Evolutionary conservation across 2,888 invertebrate genomes (phyloP).

Genomic region (Rambutsinella grinnellia): DNA sequence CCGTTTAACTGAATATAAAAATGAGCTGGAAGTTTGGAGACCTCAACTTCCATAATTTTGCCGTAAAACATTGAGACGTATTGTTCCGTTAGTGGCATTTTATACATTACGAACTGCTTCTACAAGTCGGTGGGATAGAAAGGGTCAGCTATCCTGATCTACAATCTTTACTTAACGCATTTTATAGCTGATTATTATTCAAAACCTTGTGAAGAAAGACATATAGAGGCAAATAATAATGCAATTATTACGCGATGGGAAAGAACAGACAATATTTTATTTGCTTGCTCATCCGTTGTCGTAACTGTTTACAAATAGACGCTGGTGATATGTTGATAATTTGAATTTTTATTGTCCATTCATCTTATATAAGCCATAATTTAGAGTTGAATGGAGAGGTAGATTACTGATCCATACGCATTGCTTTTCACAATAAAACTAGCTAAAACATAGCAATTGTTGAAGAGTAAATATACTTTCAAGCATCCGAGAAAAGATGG

Average conservation of each 20-base stretch:
- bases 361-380: neutral
- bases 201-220: neutral
- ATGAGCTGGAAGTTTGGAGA: too few relatives aligned
- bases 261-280: slow-evolving; percentile 20
- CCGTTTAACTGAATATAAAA: too few relatives aligned
- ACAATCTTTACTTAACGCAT: neutral
- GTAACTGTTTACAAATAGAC: slow-evolving; percentile 22
- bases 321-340: slow-evolving; percentile 25
- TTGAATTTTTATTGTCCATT: slow-evolving; percentile 13
- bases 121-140: neutral
- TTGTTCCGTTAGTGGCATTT: neutral
- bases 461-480: neutral
- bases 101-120: neutral
- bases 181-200: neutral
- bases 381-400: neutral
- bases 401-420: neutral
- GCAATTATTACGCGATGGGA: slow-evolving; percentile 48
- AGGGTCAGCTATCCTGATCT: neutral
- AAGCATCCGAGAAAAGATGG: neutral
- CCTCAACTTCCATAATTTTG: too few relatives aligned
- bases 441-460: neutral
- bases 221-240: slow-evolving; percentile 31
- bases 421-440: neutral
- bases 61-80: too few relatives aligned
- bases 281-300: neutral